These are phyloP conservation scores for Diorhabda sublineata DNA, from an alignment of 1,140 invertebrate species.

Conservation along the genomic window DNA sequence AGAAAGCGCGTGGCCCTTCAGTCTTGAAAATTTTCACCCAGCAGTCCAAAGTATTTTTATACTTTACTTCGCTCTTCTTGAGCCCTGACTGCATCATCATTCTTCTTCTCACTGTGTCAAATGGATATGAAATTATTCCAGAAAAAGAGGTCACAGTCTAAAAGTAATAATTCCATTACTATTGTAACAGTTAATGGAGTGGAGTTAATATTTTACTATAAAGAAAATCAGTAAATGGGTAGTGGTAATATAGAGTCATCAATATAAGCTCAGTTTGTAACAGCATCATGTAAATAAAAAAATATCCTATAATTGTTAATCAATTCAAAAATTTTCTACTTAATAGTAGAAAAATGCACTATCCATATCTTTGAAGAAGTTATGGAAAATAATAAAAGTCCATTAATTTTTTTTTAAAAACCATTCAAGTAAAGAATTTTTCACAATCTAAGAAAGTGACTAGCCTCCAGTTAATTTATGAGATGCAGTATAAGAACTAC, in stretches of 20 bases:
- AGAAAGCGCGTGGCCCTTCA: conserved; percentile 66
- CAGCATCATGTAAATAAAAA: not conserved
- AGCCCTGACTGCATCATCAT: conserved; percentile 87
- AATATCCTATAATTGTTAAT: too few relatives aligned
- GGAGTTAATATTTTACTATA: not conserved
- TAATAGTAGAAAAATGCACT: too few relatives aligned
- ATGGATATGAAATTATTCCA: conserved; percentile 75
- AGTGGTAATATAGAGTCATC: conserved; percentile 21
- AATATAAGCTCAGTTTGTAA: conserved; percentile 8
- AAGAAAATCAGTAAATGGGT: conserved; percentile 28
- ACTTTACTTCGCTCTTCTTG: conserved; percentile 60
- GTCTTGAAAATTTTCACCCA: conserved; percentile 64
- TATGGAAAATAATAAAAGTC: too few relatives aligned
- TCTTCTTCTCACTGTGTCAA: conserved; percentile 82
- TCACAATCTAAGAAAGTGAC: too few relatives aligned
- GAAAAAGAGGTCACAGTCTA: conserved; percentile 45
- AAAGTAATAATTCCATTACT: conserved; percentile 20
- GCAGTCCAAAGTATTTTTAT: conserved; percentile 69
- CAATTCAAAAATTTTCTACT: too few relatives aligned
- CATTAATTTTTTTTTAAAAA: too few relatives aligned
- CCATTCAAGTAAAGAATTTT: too few relatives aligned
- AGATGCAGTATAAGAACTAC: too few relatives aligned
- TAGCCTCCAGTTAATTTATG: too few relatives aligned
- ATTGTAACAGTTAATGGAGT: too few relatives aligned
- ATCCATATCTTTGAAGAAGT: too few relatives aligned